phyloP scores from a whole-genome alignment of 2,888 invertebrate species.

The Folsomia candida region DNA sequence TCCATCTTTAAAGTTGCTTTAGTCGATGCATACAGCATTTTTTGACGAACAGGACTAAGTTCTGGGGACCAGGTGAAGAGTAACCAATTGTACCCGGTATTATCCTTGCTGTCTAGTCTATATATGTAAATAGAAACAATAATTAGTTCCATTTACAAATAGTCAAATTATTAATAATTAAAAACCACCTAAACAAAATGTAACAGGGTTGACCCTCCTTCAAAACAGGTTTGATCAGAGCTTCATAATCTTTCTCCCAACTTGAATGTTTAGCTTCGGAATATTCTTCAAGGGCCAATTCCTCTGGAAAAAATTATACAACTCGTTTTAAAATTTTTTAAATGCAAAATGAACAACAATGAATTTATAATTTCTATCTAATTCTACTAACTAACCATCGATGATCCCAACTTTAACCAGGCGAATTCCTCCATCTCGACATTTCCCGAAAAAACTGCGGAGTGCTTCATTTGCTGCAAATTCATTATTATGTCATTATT shows the following conservation, averaged over 20 bases:
- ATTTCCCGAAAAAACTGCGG: constrained; percentile 76
- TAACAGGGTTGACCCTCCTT: constrained; percentile 84
- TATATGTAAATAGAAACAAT: not conserved
- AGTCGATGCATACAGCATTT: constrained; percentile 97
- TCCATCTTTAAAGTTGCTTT: constrained; percentile 95
- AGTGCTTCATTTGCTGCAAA: constrained; percentile 77
- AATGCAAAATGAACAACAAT: constrained; percentile 38
- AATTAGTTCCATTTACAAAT: not conserved
- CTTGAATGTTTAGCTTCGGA: constrained; percentile 62
- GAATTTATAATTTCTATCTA: not conserved
- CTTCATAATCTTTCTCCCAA: constrained; percentile 85
- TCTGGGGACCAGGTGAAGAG: constrained; percentile 94
- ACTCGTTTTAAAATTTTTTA: not conserved
- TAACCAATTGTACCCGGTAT: constrained; percentile 82
- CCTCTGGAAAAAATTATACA: constrained; percentile 62
- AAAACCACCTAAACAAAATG: constrained; percentile 72
- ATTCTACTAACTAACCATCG: constrained; percentile 65
- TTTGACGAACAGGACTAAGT: constrained; percentile 81
- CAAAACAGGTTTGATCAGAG: constrained; percentile 67
- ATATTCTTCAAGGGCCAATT: constrained; percentile 66
- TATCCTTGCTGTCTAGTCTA: constrained; percentile 73
- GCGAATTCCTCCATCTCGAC: constrained; percentile 75
- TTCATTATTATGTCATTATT: not conserved
- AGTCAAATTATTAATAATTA: not conserved
- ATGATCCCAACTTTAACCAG: constrained; percentile 80